Conservation (phyloP, 2,888 invertebrate species). For the Heliconius charithonia region DNA sequence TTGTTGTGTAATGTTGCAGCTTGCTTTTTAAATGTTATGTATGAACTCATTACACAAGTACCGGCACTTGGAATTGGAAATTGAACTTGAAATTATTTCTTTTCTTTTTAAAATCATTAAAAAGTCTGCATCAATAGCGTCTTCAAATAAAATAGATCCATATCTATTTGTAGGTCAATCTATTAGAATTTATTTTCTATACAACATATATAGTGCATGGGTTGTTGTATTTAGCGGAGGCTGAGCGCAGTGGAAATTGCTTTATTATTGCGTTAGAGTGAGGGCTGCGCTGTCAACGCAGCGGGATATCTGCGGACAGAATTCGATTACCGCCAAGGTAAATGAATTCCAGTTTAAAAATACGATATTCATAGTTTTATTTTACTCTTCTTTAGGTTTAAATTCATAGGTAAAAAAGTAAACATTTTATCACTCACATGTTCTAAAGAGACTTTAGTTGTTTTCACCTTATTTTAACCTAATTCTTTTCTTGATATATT, state of each 20-base stretch:
- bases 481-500: no score
- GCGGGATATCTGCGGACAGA: conserved; percentile 34
- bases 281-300: conserved; percentile 41
- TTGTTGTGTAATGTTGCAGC: no score
- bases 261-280: conserved; percentile 75
- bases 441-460: no score
- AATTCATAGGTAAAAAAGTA: background rate
- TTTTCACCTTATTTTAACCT: no score
- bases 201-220: background rate
- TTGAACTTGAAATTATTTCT: no score
- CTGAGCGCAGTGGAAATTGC: conserved; percentile 58
- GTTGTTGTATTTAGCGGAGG: conserved; percentile 17
- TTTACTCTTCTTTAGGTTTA: background rate
- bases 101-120: no score
- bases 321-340: conserved; percentile 35
- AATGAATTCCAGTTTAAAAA: conserved; percentile 1
- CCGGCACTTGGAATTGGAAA: no score
- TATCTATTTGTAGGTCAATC: background rate
- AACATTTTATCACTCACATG: background rate
- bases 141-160: background rate
- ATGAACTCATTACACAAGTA: no score
- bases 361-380: background rate
- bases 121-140: no score
- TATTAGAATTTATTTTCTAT: background rate
- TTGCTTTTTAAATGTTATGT: no score